Base-by-base conservation (phyloP, 2,888 invertebrate species). In the Habrosyne pyritoides region DNA sequence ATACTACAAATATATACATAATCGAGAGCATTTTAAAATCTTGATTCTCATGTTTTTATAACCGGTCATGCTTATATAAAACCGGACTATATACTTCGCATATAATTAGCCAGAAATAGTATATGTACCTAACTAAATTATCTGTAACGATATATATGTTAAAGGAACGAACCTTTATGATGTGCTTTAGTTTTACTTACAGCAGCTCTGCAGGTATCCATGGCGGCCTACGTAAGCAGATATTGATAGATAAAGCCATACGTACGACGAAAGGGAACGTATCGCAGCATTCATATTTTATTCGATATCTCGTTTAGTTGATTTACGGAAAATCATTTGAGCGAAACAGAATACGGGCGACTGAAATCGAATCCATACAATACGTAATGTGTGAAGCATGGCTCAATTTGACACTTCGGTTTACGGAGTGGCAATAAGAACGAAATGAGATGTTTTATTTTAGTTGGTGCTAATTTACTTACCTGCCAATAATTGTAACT, bases 271-370 rank as follows among this genome's bases (percentile, higher is more conserved):
- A 28, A 28, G 50, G 50, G 10, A 50, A 18, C 21, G 50, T 50
- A 50, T 50, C 28, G 28, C 18, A 21, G 30, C 10, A 28, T 18
- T 12, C 50, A 21, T 18, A 53, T 54, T 57, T 52, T 53, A 54
- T 53, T 47, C 28, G 53, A 55, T 58, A 53, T 21, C 54, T 47
- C 53, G 55, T 54, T 50, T 49, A 50, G 54, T 60, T 54, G 52
- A 66, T 69, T 66, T 53, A 55, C 54, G 55, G 56, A 59, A 66
- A 64, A 56, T 66, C 26, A 66, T 60, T 64, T 60, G 53, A 55
- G 56, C 50, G 50, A 50, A 50, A 66, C 54, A 56, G 55, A 55
- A 68, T 59, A 60, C 52, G 56, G 21, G 51, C 47, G 55, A 52
- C 51, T 60, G 56, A 57, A 60, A 54, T 47, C 47, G 47, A 59